These are phyloP conservation scores for Rhagonycha lutea DNA, from an alignment of 2,888 invertebrate species.

Conservation along the genomic window DNA sequence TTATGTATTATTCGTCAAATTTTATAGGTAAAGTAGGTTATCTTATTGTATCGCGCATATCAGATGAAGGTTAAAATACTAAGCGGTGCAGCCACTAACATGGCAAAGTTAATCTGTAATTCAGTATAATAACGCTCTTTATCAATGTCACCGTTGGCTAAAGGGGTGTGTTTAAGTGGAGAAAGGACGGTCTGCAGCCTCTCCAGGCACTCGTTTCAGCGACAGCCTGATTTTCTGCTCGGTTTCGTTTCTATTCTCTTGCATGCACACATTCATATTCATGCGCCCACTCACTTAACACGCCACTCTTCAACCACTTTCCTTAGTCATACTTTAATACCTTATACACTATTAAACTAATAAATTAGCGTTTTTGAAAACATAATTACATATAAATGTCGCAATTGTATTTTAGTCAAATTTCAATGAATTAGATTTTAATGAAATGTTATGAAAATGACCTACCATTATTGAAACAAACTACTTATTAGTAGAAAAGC, in stretches of 20 bases:
- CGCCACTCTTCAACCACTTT: constrained; percentile 31
- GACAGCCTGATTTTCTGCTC: constrained; percentile 49
- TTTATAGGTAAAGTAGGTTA: constrained; percentile 2
- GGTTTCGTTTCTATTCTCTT: constrained; percentile 45
- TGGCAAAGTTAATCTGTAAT: constrained; percentile 50
- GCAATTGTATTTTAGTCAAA: neutral
- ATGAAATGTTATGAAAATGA: neutral
- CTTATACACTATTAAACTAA: neutral
- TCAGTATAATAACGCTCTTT: constrained; percentile 51
- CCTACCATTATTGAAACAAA: neutral
- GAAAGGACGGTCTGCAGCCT: constrained; percentile 39
- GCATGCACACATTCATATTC: constrained; percentile 48
- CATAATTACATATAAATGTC: neutral
- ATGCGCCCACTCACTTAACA: constrained; percentile 40
- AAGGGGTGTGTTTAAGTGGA: constrained; percentile 45
- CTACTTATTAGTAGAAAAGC: neutral
- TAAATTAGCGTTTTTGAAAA: neutral
- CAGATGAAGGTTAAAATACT: constrained; percentile 30
- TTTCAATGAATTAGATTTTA: neutral
- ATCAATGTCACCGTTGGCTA: constrained; percentile 46
- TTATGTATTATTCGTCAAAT: neutral
- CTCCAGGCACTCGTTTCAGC: constrained; percentile 44
- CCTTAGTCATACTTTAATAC: neutral
- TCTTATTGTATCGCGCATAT: constrained; percentile 19
- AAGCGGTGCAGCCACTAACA: constrained; percentile 33